Percentiles rank a stretch among this genome's conserved stretches.
These are phyloP conservation scores for Danaus chrysippus DNA, from an alignment of 2,888 invertebrate species.

Conservation along the genomic window DNA sequence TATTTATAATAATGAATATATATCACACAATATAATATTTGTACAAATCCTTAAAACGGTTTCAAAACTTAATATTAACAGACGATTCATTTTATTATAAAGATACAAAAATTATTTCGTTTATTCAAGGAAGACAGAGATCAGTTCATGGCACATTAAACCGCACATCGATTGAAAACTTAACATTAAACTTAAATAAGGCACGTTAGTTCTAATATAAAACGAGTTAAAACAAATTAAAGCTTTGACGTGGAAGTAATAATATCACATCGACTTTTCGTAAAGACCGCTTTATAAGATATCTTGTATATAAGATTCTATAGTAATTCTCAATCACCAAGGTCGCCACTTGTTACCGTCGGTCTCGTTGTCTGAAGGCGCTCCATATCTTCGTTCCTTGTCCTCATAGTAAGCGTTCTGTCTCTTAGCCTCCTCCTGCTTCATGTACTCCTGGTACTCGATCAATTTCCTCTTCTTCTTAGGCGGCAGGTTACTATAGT, in stretches of 20 bases:
- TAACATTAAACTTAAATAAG: slow-evolving; percentile 38
- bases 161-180: slow-evolving; percentile 17
- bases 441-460: slow-evolving; percentile 76
- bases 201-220: slow-evolving; percentile 42
- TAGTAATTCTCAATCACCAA: slow-evolving; percentile 48
- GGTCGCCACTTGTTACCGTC: slow-evolving; percentile 70
- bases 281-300: not conserved
- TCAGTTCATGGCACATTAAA: slow-evolving; percentile 60
- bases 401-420: slow-evolving; percentile 63
- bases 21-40: slow-evolving; percentile 28
- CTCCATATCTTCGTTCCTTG: slow-evolving; percentile 57
- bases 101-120: slow-evolving; percentile 17
- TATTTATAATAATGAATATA: slow-evolving; percentile 2
- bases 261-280: slow-evolving; percentile 59
- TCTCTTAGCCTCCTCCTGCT: slow-evolving; percentile 70
- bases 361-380: slow-evolving; percentile 53
- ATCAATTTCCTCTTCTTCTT: slow-evolving; percentile 77
- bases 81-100: slow-evolving; percentile 14
- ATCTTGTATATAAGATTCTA: not conserved
- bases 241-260: slow-evolving; percentile 73
- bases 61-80: slow-evolving; percentile 20
- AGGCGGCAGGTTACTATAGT: slow-evolving; percentile 75
- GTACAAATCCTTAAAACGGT: slow-evolving; percentile 6
- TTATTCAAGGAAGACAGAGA: slow-evolving; percentile 65
- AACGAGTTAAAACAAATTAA: slow-evolving; percentile 72